Evolutionary conservation across 1,140 invertebrate genomes (phyloP).

Genomic region (Drosophila obscura): DNA sequence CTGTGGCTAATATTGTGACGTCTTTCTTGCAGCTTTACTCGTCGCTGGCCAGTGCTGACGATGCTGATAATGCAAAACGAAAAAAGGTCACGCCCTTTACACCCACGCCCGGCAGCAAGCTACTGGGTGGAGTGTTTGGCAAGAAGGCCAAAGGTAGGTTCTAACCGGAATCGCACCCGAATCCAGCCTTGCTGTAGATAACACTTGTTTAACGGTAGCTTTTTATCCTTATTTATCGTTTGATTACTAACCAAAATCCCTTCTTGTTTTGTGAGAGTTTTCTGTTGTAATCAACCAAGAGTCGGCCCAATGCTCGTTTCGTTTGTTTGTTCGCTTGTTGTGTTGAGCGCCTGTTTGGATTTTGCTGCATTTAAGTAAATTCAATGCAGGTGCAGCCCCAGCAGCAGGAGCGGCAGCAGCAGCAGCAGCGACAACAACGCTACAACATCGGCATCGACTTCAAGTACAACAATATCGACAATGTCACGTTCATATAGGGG

Average conservation of each 20-base stretch:
- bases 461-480: constrained; percentile 85
- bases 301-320: constrained; percentile 54
- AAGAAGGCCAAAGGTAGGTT: constrained; percentile 81
- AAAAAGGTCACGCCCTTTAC: constrained; percentile 80
- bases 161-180: not conserved
- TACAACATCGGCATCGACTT: constrained; percentile 62
- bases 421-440: constrained; percentile 38
- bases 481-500: constrained; percentile 95
- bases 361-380: constrained; percentile 81
- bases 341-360: constrained; percentile 81
- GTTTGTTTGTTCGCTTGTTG: constrained; percentile 79
- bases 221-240: constrained; percentile 36
- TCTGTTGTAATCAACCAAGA: constrained; percentile 17
- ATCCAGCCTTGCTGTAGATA: constrained; percentile 23
- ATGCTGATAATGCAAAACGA: constrained; percentile 29
- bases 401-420: constrained; percentile 36
- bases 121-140: constrained; percentile 76
- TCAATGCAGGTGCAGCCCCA: constrained; percentile 66
- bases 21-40: constrained; percentile 59
- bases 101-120: constrained; percentile 73
- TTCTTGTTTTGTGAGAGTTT: constrained; percentile 24
- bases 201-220: constrained; percentile 19
- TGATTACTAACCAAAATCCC: constrained; percentile 26
- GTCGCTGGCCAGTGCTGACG: constrained; percentile 44
- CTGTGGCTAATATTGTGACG: not conserved